Evolutionary conservation across 2,888 invertebrate genomes (phyloP), one percentile per base, ranked within the genome.

Genomic region (Tuberolachnus salignus): DNA sequence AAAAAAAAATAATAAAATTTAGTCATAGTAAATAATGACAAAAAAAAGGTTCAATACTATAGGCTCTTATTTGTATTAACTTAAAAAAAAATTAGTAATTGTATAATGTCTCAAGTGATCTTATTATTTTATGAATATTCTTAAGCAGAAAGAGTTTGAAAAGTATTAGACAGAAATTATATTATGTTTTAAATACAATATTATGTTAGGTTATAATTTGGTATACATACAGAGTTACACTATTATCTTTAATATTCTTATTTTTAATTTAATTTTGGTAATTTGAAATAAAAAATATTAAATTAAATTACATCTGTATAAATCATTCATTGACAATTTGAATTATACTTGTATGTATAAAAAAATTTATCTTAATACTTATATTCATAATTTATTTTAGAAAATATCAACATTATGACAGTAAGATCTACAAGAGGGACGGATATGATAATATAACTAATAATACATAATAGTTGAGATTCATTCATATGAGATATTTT

Each of bases 1-100:
- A 46, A 75, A 34, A 26, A 66, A 19, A 42, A 66, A 75, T 57
- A 75, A 75, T 34, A 67, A 44, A 8, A 57, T 46, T 71, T 71
- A n/a, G 49, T 34, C 9, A 19, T 21, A 13, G 23, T 46, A 53
- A 46, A 14, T 19, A 8, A 51, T 34, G 8, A 55, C 55, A n/a
- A 51, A 57, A 72, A 74, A 66, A 57, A 59, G 13, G 13, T 26
- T 49, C 9, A 59, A 74, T 44, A 53, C n/a, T 66, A 55, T 46
- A 44, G 51, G 3, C 64, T 63, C 34, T 64, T 46, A 64, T 11
- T 74, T 55, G 10, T 14, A 23, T 53, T 26, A 64, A 59, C 14
- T n/a, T 44, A 44, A 67, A 71, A 53, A 6, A 19, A 53, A 53
- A 53, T 9, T 6, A 53, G 6, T 19, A 53, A 53, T 53, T 34